A percentile compares a stretch with the other conserved stretches of the same genome.
These are phyloP conservation scores for Melanerpes formicivorus DNA, from an alignment of 2,113 vertebrate species.

Conservation along the genomic window DNA sequence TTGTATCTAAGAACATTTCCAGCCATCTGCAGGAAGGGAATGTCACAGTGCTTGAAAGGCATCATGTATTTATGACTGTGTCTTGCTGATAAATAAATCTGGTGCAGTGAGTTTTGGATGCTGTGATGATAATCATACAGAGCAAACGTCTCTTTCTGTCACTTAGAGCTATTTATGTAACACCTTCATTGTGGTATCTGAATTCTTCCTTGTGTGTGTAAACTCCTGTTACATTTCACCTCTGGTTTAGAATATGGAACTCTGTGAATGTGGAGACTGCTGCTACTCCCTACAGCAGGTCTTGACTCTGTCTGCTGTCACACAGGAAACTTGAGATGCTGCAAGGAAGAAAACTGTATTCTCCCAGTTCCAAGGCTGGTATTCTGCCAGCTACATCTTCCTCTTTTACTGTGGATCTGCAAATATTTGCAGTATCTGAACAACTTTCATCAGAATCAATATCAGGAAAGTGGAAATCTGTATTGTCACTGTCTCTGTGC, in stretches of 20 bases:
- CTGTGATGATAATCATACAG: background rate
- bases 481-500: background rate
- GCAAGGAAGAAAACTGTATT: background rate
- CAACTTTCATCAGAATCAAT: background rate
- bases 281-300: background rate
- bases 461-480: background rate
- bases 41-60: conserved; percentile 31
- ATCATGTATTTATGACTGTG: conserved; percentile 7
- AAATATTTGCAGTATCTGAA: background rate
- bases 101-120: background rate
- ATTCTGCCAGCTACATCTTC: background rate
- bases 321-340: background rate
- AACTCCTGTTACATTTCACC: background rate
- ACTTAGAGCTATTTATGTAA: background rate
- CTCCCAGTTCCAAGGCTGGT: background rate
- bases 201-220: background rate
- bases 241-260: background rate
- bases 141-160: background rate
- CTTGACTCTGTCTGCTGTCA: background rate
- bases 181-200: background rate
- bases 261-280: background rate
- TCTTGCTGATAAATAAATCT: conserved; percentile 16
- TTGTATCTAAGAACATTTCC: conserved; percentile 58
- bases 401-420: background rate
- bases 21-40: conserved; percentile 69